Evolutionary conservation across 2,113 vertebrate genomes (phyloP).

Genomic region (Chloropsis cyanopogon): DNA sequence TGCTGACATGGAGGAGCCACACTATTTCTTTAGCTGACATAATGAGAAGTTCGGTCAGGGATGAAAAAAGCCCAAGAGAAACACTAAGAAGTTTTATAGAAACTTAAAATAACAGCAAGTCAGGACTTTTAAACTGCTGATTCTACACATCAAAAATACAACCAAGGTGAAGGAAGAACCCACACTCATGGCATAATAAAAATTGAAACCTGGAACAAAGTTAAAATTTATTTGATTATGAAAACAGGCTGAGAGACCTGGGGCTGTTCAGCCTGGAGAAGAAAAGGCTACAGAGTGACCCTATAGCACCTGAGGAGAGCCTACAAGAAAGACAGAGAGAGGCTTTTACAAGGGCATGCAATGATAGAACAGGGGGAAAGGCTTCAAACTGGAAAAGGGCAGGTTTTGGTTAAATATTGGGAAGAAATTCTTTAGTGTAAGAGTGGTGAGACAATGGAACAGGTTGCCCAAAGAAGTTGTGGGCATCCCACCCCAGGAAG

Average conservation of each 20-base stretch:
- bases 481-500: neutral
- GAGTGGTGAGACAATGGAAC: neutral
- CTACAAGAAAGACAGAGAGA: neutral
- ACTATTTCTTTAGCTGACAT: neutral
- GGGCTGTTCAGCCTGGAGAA: neutral
- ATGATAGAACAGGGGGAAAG: neutral
- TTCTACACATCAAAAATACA: neutral
- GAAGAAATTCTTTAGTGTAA: neutral
- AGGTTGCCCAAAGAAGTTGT: neutral
- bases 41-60: neutral
- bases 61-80: neutral
- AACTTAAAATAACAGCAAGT: neutral
- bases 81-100: neutral
- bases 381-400: neutral
- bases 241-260: neutral
- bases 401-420: neutral
- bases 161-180: neutral
- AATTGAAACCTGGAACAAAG: neutral
- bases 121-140: neutral
- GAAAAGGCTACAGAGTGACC: neutral
- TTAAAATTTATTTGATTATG: neutral
- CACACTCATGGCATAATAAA: neutral
- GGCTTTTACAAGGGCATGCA: neutral
- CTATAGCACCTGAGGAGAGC: neutral
- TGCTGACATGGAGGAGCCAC: fast-evolving